Conservation (phyloP, 2,888 invertebrate species). For the Pocota personata region DNA sequence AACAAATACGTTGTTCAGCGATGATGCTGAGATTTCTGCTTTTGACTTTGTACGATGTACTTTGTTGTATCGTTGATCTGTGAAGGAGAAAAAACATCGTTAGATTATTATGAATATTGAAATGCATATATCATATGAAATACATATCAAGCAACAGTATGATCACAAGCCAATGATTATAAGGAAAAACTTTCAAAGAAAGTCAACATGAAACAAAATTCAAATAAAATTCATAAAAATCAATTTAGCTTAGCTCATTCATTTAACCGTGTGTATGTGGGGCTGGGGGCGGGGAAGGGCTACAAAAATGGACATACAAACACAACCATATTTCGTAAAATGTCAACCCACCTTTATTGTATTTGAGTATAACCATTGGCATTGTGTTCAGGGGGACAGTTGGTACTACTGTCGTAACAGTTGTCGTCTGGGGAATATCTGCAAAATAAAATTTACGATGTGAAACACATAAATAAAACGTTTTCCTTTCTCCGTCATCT, state of each 20-base stretch:
- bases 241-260: slow-evolving; percentile 12
- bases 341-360: slow-evolving; percentile 80
- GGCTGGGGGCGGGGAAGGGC: not conserved
- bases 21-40: slow-evolving; percentile 78
- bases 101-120: not conserved
- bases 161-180: slow-evolving; percentile 72
- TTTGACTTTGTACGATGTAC: slow-evolving; percentile 79
- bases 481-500: not conserved
- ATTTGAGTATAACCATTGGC: slow-evolving; percentile 80
- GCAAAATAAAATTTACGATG: slow-evolving; percentile 69
- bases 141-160: slow-evolving; percentile 24
- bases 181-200: slow-evolving; percentile 69
- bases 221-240: not conserved
- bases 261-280: not conserved
- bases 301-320: not conserved
- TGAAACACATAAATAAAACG: slow-evolving; percentile 59
- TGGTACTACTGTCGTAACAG: slow-evolving; percentile 82
- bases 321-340: slow-evolving; percentile 42
- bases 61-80: slow-evolving; percentile 80
- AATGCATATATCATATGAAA: not conserved
- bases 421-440: slow-evolving; percentile 83
- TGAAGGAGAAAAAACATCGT: not conserved
- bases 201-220: slow-evolving; percentile 71
- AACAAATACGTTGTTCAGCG: slow-evolving; percentile 80
- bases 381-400: slow-evolving; percentile 81